Evolutionary conservation across 1,140 invertebrate genomes (phyloP), one percentile per base, ranked within the genome.

Genomic region (Drosophila truncata): DNA sequence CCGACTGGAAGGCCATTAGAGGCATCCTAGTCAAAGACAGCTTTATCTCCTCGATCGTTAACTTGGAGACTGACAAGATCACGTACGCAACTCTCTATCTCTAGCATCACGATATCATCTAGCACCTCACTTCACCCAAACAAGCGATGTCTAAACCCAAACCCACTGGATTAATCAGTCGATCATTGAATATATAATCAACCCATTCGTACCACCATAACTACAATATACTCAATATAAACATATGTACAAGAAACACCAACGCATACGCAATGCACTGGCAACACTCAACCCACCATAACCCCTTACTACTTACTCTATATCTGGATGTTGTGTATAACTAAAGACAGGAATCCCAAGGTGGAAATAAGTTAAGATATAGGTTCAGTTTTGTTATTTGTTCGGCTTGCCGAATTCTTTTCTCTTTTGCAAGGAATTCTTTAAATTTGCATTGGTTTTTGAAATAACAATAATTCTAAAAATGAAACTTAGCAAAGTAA

Each of bases 41-140:
- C 94, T 99, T 99, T 94, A 99, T 99, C 93, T 96, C 97, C 31
- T 98, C 97, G 67, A 99, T 99, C 93, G 97, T 99, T 93, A 99
- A 99, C 95, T 99, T 99, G 95, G 96, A 96, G 93, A 99, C 98
- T 75, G 97, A 99, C 92, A 95, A 96, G 92, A 97, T 99, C 93
- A 97, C 96, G 96, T 98, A 97, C 95, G 96, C 94, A 96, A 80
- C 94, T 67, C 63, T 81, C 50, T 72, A 50, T 80, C 69, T 81
- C 35, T 61, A 60, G 47, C 74, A 70, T 67, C 95, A 78, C 67
- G 27, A 46, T 42, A 66, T 44, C 58, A 82, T 73, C 33, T 18
- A 65, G 59, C 50, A 72, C 47, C 95, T 96, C 49, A 70, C 42
- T 27, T 44, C 59, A 49, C 16, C 23, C 11, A 52, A 65, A 14